These are phyloP conservation scores for Marasmarcha lunaedactyla DNA, from an alignment of 2,888 invertebrate genomes.

Conservation along the genomic window DNA sequence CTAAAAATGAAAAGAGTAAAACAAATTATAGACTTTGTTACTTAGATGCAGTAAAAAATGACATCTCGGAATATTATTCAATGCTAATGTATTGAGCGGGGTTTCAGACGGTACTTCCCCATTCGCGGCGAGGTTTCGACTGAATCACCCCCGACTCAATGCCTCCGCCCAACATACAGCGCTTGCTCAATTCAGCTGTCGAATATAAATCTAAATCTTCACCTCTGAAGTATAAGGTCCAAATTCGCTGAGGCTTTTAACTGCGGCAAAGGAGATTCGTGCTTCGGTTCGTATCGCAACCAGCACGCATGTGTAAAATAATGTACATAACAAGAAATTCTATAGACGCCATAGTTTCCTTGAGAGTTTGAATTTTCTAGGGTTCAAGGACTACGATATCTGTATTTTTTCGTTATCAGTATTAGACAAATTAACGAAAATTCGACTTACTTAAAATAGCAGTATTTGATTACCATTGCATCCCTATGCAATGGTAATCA, in stretches of 20 bases:
- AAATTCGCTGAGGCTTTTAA: constrained; percentile 22
- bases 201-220: constrained; percentile 24
- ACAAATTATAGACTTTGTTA: no score
- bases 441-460: no score
- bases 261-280: constrained; percentile 58
- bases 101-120: constrained; percentile 44
- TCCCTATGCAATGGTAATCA: no score
- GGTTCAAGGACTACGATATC: constrained; percentile 65
- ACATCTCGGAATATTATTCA: constrained; percentile 54
- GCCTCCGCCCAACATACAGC: constrained; percentile 68
- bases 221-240: constrained; percentile 20
- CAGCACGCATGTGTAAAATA: constrained; percentile 68
- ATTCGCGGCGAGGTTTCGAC: constrained; percentile 57
- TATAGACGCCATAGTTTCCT: constrained; percentile 62
- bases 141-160: constrained; percentile 63
- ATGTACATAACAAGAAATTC: constrained; percentile 48
- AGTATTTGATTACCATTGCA: no score
- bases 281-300: constrained; percentile 57
- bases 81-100: constrained; percentile 45
- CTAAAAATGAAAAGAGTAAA: no score
- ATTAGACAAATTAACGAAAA: no score
- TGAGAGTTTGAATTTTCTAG: constrained; percentile 60
- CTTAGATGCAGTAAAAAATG: constrained; percentile 34
- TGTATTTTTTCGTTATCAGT: constrained; percentile 47
- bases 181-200: constrained; percentile 47